Evolutionary conservation across 2,888 invertebrate genomes (phyloP).

Genomic region (Malachius bipustulatus): DNA sequence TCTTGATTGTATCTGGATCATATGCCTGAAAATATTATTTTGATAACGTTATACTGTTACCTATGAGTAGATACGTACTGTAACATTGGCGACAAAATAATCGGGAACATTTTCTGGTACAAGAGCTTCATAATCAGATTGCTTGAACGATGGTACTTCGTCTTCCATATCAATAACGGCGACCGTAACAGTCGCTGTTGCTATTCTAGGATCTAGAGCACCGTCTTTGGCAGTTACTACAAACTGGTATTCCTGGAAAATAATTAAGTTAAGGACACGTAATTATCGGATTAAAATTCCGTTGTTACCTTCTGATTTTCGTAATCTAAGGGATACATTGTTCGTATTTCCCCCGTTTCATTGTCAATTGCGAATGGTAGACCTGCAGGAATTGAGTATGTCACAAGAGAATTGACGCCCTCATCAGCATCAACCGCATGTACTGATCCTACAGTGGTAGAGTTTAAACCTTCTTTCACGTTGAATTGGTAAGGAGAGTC

Average conservation of each 20-base stretch:
- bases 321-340: conserved; percentile 65
- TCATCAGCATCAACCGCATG: conserved; percentile 80
- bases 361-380: conserved; percentile 71
- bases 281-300: background rate
- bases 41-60: too few species aligned
- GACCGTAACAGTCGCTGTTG: conserved; percentile 78
- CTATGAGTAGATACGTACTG: conserved; percentile 41
- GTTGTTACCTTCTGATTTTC: conserved; percentile 59
- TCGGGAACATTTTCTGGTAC: conserved; percentile 81
- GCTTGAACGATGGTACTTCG: conserved; percentile 67
- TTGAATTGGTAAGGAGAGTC: conserved; percentile 66
- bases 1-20: conserved; percentile 69
- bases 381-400: conserved; percentile 66
- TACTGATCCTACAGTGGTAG: conserved; percentile 61
- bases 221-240: conserved; percentile 84
- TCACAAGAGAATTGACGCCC: conserved; percentile 69
- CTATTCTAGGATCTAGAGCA: conserved; percentile 71
- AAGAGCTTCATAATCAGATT: conserved; percentile 58
- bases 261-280: conserved; percentile 8
- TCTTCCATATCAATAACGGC: conserved; percentile 70
- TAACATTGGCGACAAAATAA: conserved; percentile 64
- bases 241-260: conserved; percentile 57
- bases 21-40: conserved; percentile 47
- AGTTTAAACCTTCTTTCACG: conserved; percentile 61
- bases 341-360: conserved; percentile 65